Evolutionary conservation across 2,797 vertebrate species (phyloP).

Genomic region (Okamejei kenojei): DNA sequence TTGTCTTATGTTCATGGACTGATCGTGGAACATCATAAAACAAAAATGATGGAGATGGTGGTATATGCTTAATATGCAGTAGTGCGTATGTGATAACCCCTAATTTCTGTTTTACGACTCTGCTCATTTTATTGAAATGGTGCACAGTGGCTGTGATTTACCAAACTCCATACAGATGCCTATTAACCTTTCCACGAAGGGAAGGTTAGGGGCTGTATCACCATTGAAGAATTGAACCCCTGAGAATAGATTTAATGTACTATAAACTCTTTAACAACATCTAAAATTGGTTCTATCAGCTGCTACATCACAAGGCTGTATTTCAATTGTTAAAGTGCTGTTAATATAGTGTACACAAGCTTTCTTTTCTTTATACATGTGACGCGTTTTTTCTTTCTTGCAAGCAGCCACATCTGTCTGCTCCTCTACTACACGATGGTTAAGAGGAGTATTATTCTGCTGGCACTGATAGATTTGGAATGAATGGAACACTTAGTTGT

Average conservation of each 20-base stretch:
- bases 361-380: constrained; percentile 50
- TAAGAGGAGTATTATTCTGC: constrained; percentile 44
- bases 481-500: constrained; percentile 41
- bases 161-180: constrained; percentile 57
- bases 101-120: constrained; percentile 51
- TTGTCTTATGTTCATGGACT: constrained; percentile 21
- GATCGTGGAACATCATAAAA: constrained; percentile 4
- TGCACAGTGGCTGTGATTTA: constrained; percentile 56
- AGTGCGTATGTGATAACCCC: constrained; percentile 58
- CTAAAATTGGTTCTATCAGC: constrained; percentile 52
- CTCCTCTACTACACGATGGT: constrained; percentile 21
- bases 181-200: constrained; percentile 65
- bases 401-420: constrained; percentile 44
- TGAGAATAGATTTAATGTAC: constrained; percentile 59
- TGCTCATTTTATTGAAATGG: constrained; percentile 56
- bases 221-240: constrained; percentile 58
- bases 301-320: constrained; percentile 51
- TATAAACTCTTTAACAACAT: constrained; percentile 60
- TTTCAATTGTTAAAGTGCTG: constrained; percentile 51
- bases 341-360: constrained; percentile 49
- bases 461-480: constrained; percentile 39
- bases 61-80: constrained; percentile 59
- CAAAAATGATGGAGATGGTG: background rate
- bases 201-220: constrained; percentile 54
- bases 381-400: constrained; percentile 42